Evolutionary conservation across 2,888 invertebrate species (phyloP), one percentile per base, ranked within the genome.

Genomic region (Dryobotodes eremita): DNA sequence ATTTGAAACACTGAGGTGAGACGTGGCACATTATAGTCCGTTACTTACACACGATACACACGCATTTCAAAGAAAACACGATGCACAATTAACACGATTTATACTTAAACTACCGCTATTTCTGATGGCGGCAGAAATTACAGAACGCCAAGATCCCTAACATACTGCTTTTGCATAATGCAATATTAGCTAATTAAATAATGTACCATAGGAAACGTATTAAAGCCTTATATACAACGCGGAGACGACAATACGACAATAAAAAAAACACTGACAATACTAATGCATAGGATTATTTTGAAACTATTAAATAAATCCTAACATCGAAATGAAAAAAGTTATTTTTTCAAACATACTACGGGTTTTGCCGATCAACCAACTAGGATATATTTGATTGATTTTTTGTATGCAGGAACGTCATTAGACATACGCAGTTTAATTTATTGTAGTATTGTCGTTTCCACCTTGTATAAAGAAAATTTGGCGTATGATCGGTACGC

Each of bases 11-110:
- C 93, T 79, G 89, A 90, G 90, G 92, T 90, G 91, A 89, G 87
- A 82, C 89, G 93, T 94, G 94, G 94, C 94, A 94, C 94, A 93
- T 93, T 75, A 83, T 90, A 91, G 80, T 88, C 86, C 88, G 79
- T 86, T 86, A 89, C 83, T 86, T 90, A 88, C 76, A 79, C 75
- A 79, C 71, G 74, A 82, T 72, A 77, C 57, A 69, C 50, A 50
- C 77, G 85, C 86, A 90, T 88, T 90, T 84, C 88, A 89, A 86
- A 70, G 74, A 79, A 86, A 83, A 86, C 82, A 85, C 77, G 69
- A 75, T 61, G 68, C 79, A 77, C 77, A 69, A 70, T 36, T 48
- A 20, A 26, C 17, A 42, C 42, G 6, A 72, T 1, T 55, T 31
- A 46, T 26, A n/a, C 15, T 31, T 0, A 55, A 59, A 23, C 23